Conservation (phyloP, 2,113 vertebrate species). For the Psophia crepitans region DNA sequence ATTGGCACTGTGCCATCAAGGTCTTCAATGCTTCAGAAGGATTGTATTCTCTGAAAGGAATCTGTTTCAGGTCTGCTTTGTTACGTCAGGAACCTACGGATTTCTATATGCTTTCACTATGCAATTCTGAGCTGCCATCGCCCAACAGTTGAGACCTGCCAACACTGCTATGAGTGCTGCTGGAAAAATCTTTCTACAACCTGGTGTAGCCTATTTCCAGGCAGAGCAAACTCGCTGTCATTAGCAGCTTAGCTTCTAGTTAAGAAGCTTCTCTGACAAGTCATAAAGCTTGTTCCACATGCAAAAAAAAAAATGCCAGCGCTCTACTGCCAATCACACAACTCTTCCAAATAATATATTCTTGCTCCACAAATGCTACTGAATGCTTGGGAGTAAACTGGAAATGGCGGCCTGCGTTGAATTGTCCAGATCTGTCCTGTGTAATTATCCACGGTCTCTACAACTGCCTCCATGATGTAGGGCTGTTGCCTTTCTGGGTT, state of each 20-base stretch:
- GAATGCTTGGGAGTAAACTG: neutral
- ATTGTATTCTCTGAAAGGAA: neutral
- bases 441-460: neutral
- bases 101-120: neutral
- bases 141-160: neutral
- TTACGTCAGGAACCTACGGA: neutral
- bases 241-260: neutral
- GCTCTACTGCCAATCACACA: neutral
- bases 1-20: neutral
- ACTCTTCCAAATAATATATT: neutral
- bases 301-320: neutral
- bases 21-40: neutral
- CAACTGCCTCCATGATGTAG: neutral
- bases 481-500: neutral
- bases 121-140: neutral
- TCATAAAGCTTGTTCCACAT: neutral
- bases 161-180: neutral
- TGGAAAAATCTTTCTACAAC: neutral
- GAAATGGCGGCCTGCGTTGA: neutral
- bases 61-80: neutral
- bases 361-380: neutral
- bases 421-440: neutral
- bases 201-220: neutral
- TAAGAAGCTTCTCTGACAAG: neutral
- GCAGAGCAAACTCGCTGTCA: neutral